Percentiles rank a stretch among this genome's conserved stretches.
Evolutionary conservation across 2,888 invertebrate species (phyloP).

Genomic region (Stegana nigrithorax): DNA sequence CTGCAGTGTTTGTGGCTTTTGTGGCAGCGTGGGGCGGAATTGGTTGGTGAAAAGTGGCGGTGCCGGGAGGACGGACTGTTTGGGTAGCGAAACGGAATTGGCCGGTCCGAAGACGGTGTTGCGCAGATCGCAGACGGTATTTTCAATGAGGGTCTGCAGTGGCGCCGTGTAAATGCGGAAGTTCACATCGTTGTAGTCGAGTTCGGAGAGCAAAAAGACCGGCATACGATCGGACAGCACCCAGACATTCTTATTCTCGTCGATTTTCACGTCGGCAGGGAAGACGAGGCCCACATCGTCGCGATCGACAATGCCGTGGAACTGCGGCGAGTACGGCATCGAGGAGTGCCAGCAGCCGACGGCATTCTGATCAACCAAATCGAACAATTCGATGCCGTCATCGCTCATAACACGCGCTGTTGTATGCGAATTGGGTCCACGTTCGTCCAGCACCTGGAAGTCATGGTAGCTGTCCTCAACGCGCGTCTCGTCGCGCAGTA

Average conservation of each 20-base stretch:
- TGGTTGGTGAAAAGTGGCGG: conserved; percentile 43
- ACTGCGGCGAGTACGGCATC: conserved; percentile 75
- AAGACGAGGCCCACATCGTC: conserved; percentile 83
- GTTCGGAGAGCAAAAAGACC: conserved; percentile 76
- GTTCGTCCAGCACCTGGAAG: conserved; percentile 73
- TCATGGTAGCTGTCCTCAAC: conserved; percentile 79
- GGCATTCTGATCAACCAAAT: conserved; percentile 83
- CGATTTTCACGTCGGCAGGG: conserved; percentile 83
- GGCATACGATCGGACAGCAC: conserved; percentile 87
- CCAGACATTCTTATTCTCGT: conserved; percentile 79
- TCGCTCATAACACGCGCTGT: conserved; percentile 82
- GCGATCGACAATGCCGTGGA: conserved; percentile 78
- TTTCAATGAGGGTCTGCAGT: conserved; percentile 74
- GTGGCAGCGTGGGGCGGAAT: conserved; percentile 41
- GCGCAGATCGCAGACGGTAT: conserved; percentile 79
- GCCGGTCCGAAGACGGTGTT: conserved; percentile 56
- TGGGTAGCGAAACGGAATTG: conserved; percentile 48
- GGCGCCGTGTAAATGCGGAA: conserved; percentile 81
- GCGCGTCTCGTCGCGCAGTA: conserved; percentile 77
- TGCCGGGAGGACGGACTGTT: conserved; percentile 28
- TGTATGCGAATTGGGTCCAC: conserved; percentile 78
- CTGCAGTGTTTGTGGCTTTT: conserved; percentile 39
- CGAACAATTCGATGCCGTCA: conserved; percentile 80
- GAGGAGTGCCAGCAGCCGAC: conserved; percentile 85
- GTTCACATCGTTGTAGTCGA: conserved; percentile 82